Evolutionary conservation across 1,140 invertebrate genomes (phyloP).

Genomic region (Babylonia areolata): DNA sequence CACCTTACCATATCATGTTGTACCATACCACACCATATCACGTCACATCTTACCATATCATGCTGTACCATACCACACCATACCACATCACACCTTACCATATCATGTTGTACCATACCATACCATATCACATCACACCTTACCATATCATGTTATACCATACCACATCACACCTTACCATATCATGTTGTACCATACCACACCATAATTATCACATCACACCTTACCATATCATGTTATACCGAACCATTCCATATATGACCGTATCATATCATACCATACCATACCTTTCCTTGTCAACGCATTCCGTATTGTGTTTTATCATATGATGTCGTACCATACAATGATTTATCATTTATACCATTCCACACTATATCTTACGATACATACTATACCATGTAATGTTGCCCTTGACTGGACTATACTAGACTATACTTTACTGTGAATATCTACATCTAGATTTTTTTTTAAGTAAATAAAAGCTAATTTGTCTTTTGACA

Average conservation of each 20-base stretch:
- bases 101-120: no score
- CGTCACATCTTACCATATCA: constrained; percentile 21
- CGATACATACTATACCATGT: constrained; percentile 10
- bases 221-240: constrained; percentile 31
- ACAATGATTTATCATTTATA: no score
- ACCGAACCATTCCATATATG: constrained; percentile 26
- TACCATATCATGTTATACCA: no score
- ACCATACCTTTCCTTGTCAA: constrained; percentile 27
- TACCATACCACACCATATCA: constrained; percentile 30
- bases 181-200: constrained; percentile 20
- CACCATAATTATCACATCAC: constrained; percentile 21
- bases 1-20: constrained; percentile 32
- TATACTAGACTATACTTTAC: constrained; percentile 2
- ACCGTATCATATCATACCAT: constrained; percentile 27
- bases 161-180: constrained; percentile 26
- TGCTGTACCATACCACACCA: constrained; percentile 28
- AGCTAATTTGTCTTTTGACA: no score
- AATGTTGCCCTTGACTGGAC: neutral
- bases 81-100: constrained; percentile 28
- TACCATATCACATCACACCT: no score
- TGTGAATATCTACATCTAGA: no score
- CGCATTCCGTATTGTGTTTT: constrained; percentile 27
- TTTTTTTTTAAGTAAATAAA: no score
- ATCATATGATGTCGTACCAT: no score
- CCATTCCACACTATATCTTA: constrained; percentile 30